phyloP scores from a whole-genome alignment of 2,888 invertebrate species.

The Hydrotaea cyrtoneurina region DNA sequence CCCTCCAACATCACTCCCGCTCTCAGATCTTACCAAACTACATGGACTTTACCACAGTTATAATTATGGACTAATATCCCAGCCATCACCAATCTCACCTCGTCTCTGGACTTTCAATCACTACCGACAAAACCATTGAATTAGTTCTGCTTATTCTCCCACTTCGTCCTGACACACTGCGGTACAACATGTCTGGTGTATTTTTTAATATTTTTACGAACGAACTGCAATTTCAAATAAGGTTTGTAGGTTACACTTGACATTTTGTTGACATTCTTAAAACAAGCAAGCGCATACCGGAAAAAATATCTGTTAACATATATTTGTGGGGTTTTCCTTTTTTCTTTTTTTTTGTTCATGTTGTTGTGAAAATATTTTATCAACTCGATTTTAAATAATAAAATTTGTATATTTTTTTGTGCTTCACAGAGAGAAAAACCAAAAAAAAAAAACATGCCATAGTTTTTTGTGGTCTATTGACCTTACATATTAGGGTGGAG shows the following conservation, averaged over 20 bases:
- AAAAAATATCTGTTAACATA: not conserved
- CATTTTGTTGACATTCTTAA: slow-evolving; percentile 47
- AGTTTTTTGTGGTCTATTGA: too few relatives aligned
- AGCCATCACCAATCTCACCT: too few relatives aligned
- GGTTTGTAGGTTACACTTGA: slow-evolving; percentile 48
- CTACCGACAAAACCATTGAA: too few relatives aligned
- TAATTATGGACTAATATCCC: too few relatives aligned
- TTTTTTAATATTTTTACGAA: not conserved
- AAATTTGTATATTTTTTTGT: slow-evolving; percentile 3
- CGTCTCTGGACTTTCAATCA: too few relatives aligned
- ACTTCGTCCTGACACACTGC: not conserved
- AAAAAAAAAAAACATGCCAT: too few relatives aligned
- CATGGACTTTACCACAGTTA: too few relatives aligned
- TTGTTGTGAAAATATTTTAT: not conserved
- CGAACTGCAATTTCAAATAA: slow-evolving; percentile 8
- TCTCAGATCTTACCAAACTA: too few relatives aligned
- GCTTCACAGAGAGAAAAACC: not conserved
- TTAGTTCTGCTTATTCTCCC: too few relatives aligned
- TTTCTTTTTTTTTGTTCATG: too few relatives aligned
- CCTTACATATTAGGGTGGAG: too few relatives aligned
- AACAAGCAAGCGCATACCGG: not conserved
- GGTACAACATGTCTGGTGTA: not conserved
- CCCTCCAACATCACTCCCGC: too few relatives aligned
- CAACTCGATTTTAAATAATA: not conserved
- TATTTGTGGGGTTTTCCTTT: not conserved